Evolutionary conservation across 2,888 invertebrate genomes (phyloP).

Genomic region (Netelia virgata): DNA sequence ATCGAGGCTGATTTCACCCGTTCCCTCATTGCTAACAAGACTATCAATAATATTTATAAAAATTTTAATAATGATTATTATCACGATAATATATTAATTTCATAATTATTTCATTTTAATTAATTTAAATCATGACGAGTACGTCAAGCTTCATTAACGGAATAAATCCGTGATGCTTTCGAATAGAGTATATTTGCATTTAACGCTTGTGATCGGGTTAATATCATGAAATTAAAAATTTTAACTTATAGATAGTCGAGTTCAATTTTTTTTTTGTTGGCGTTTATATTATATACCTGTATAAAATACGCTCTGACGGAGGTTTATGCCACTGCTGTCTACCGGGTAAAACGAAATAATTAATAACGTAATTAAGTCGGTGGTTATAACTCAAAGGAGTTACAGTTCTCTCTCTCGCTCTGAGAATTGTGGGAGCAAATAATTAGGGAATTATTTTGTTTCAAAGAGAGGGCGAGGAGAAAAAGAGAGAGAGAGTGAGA

Average conservation of each 20-base stretch:
- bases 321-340: constrained; percentile 45
- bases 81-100: constrained; percentile 5
- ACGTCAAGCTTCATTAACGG: constrained; percentile 40
- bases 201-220: neutral
- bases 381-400: constrained; percentile 74
- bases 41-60: neutral
- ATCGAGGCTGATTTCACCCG: neutral
- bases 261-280: too few species aligned
- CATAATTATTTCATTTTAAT: too few species aligned
- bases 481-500: constrained; percentile 24
- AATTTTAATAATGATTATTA: constrained; percentile 23
- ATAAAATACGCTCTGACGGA: neutral
- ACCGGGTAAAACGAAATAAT: constrained; percentile 73
- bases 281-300: neutral
- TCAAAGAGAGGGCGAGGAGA: constrained; percentile 71
- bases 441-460: constrained; percentile 82
- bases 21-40: too few species aligned
- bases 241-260: too few species aligned
- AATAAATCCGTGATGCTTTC: constrained; percentile 40
- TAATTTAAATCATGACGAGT: neutral
- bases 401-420: constrained; percentile 5
- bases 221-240: neutral
- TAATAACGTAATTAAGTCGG: constrained; percentile 77
- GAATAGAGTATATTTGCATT: constrained; percentile 23
- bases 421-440: constrained; percentile 72